Base-by-base conservation (phyloP, 2,797 vertebrate species). In the Molossus alvarezi region DNA sequence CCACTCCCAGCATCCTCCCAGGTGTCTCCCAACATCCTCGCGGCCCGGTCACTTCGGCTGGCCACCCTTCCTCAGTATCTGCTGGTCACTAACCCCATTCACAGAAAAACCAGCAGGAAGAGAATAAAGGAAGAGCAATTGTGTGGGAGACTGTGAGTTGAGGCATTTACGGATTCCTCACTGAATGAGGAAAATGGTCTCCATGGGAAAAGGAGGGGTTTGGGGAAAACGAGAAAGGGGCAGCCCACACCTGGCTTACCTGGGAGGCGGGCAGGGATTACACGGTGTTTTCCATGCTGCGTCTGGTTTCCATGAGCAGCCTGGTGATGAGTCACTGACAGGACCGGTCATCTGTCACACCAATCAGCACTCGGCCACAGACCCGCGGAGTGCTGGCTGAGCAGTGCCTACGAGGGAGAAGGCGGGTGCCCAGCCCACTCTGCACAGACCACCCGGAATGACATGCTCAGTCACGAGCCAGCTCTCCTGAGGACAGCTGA, bases 61-160 rank as follows among this genome's bases (percentile, higher is more conserved):
- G 48, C 65, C 14, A 1, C 75, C 88, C 37, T 73, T 75, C 85
- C 95, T 65, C 62, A 21, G 20, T 25, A 51, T 65, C 33, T 86
- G 65, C 80, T 51, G 72, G 71, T 82, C 48, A 71, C 79, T 67
- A 65, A 84, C 12, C 75, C 77, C 94, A 88, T 96, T 95, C 94
- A 92, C 85, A 96, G 95, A 90, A 90, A 88, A 94, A 27, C 41
- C 82, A 86, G 55, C n/a, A 88, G 75, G 20, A 82, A 41, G 75
- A 91, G 75, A 79, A 57, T 25, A 71, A 92, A 72, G 95, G 96
- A 58, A 83, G 76, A 71, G 37, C 75, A 58, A 60, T 60, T 95
- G 69, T 96, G 27, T 41, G n/a, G 53, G 20, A 92, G 76, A 62
- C 53, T 92, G 60, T 80, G 64, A 95, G 93, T 81, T 80, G 81